Evolutionary conservation across 2,113 vertebrate species (phyloP), one percentile per base, ranked within the genome.

Genomic region (Brienomyrus brachyistius): DNA sequence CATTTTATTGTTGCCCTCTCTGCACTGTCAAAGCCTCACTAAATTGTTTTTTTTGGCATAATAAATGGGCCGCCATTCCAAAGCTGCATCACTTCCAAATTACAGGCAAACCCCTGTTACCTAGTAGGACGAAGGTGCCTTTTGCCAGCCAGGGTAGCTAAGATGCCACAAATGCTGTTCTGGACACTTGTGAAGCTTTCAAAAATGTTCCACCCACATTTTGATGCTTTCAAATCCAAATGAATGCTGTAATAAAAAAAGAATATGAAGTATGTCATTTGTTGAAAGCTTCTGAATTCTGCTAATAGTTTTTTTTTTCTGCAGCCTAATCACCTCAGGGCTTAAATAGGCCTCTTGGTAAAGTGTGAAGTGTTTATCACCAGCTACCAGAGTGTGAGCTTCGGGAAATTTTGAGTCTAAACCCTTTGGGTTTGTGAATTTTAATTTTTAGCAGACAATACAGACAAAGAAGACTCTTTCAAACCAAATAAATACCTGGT

Each of bases 11-110:
- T 90, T 48, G 80, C 45, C 74, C 74, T 90, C 89, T 92, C 59
- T 88, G 80, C 77, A 88, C 85, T 92, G 91, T 92, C 88, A 91
- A 87, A 47, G 89, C 90, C 82, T 21, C 15, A 92, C 62, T 62
- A 91, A 90, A 91, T 15, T 80, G 5, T 47, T 82, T 82, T 70
- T 70, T 40, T 86, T 27, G 13, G 48, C 90, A 89, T 88, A 90
- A 92, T 94, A 94, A 94, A 94, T 86, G 89, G 89, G 90, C 45
- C 90, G 87, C 89, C 48, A 88, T 92, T 93, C 90, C 91, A 86
- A 92, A 88, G 90, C 90, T 90, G 88, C 90, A 94, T 47, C 83
- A 27, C 90, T 10, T 47, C 3, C 3, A 17, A 7, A 13, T 80
- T 31, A 80, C 5, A 40, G n/a, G 5, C 83, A 21, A 50, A 83